These are phyloP conservation scores for Melolontha melolontha DNA, from an alignment of 2,888 invertebrate genomes.

Conservation along the genomic window DNA sequence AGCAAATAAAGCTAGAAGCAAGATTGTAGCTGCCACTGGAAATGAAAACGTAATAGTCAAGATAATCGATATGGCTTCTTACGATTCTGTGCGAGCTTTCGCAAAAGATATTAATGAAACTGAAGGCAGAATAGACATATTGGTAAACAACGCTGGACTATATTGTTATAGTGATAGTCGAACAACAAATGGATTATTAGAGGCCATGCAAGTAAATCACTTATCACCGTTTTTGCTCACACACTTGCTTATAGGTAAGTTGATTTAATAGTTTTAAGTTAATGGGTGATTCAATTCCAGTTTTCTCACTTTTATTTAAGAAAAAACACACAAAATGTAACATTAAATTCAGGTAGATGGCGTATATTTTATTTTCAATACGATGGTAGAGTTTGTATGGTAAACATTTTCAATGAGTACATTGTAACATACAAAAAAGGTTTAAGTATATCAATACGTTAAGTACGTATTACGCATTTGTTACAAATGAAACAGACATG, in stretches of 20 bases:
- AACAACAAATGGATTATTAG: slow-evolving; percentile 74
- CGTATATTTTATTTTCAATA: too few species aligned
- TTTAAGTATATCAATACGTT: too few species aligned
- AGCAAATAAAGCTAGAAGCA: slow-evolving; percentile 42
- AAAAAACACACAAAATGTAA: too few species aligned
- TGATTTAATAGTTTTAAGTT: too few species aligned
- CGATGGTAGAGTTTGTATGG: too few species aligned
- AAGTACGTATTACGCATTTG: too few species aligned
- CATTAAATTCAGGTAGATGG: too few species aligned
- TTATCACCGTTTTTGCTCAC: slow-evolving; percentile 71
- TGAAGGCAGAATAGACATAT: slow-evolving; percentile 70
- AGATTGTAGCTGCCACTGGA: slow-evolving; percentile 57
- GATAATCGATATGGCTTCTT: slow-evolving; percentile 68
- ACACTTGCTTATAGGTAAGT: slow-evolving; percentile 69
- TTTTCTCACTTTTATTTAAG: too few species aligned
- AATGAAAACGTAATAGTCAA: slow-evolving; percentile 60
- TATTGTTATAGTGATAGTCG: slow-evolving; percentile 63
- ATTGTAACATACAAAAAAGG: too few species aligned
- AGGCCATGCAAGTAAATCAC: slow-evolving; percentile 63
- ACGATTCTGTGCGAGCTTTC: slow-evolving; percentile 71
- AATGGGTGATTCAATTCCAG: too few species aligned
- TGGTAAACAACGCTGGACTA: slow-evolving; percentile 75
- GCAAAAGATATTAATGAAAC: slow-evolving; percentile 69
- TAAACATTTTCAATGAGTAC: too few species aligned
- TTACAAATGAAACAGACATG: too few species aligned